These are phyloP conservation scores for Oreochromis mossambicus DNA, from an alignment of 2,797 vertebrate species.

Conservation along the genomic window DNA sequence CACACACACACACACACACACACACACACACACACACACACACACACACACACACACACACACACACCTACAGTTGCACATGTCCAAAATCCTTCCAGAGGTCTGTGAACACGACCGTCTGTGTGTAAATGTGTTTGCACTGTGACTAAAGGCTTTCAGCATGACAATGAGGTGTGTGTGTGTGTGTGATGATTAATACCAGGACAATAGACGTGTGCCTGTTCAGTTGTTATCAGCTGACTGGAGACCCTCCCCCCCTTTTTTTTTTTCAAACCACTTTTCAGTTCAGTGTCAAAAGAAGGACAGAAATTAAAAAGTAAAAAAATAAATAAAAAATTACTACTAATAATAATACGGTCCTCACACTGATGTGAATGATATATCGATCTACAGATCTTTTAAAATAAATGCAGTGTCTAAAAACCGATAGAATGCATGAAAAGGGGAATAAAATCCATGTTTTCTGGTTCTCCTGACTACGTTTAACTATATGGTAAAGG, in stretches of 20 bases:
- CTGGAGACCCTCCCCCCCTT: slow-evolving; percentile 1
- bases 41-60: neutral
- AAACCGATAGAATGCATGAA: neutral
- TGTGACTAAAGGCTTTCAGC: slow-evolving; percentile 57
- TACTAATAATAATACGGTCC: neutral
- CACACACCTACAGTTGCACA: neutral
- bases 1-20: neutral
- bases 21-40: neutral
- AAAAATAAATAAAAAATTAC: neutral
- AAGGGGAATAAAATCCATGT: neutral
- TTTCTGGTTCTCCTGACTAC: neutral
- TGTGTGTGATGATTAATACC: slow-evolving; percentile 38
- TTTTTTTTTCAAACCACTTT: neutral
- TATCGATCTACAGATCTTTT: neutral
- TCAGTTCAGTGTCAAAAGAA: slow-evolving; percentile 30
- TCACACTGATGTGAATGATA: neutral
- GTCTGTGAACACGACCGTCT: slow-evolving; percentile 3
- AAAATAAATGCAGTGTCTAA: neutral
- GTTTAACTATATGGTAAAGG: neutral
- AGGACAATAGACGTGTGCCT: slow-evolving; percentile 64
- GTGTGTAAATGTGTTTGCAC: slow-evolving; percentile 19
- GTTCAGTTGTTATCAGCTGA: slow-evolving; percentile 57
- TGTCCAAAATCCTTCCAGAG: slow-evolving; percentile 16
- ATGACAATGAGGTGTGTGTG: slow-evolving; percentile 47
- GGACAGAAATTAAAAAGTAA: slow-evolving; percentile 9